Evolutionary conservation across 2,888 invertebrate genomes (phyloP).

Genomic region (Brenthis ino): DNA sequence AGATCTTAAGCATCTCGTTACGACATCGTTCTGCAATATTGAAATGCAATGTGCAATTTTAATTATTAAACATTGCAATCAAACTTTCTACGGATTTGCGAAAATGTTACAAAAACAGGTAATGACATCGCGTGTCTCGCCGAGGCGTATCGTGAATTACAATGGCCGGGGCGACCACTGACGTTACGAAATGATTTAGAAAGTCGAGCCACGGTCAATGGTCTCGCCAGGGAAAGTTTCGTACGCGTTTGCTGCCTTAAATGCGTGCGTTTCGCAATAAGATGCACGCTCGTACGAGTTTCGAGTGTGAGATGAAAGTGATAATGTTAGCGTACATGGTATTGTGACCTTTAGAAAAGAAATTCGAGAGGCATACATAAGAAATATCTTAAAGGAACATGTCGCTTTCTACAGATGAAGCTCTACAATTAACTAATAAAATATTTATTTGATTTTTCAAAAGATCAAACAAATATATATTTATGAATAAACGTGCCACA

Average conservation of each 20-base stretch:
- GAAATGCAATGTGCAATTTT: constrained; percentile 27
- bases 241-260: constrained; percentile 56
- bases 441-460: background rate
- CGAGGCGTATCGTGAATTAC: constrained; percentile 74
- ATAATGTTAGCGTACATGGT: constrained; percentile 43
- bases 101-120: constrained; percentile 62
- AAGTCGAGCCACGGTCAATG: constrained; percentile 79
- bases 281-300: constrained; percentile 40
- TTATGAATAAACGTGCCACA: background rate
- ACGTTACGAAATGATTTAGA: constrained; percentile 78
- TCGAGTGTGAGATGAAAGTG: constrained; percentile 56
- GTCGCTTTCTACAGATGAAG: background rate
- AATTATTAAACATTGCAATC: constrained; percentile 32
- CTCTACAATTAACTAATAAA: background rate
- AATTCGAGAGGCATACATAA: constrained; percentile 17
- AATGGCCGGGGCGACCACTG: constrained; percentile 73
- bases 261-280: constrained; percentile 54
- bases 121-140: constrained; percentile 73
- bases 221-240: constrained; percentile 76
- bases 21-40: constrained; percentile 28
- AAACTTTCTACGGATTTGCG: constrained; percentile 72
- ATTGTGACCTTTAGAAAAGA: constrained; percentile 33
- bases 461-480: background rate
- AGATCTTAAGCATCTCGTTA: constrained; percentile 33
- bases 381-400: background rate